Percentiles rank a stretch among this genome's conserved stretches.
Evolutionary conservation across 64 coral and sea anemone species (phyloP).

Genomic region (Hydrozoanthus tunicans): DNA sequence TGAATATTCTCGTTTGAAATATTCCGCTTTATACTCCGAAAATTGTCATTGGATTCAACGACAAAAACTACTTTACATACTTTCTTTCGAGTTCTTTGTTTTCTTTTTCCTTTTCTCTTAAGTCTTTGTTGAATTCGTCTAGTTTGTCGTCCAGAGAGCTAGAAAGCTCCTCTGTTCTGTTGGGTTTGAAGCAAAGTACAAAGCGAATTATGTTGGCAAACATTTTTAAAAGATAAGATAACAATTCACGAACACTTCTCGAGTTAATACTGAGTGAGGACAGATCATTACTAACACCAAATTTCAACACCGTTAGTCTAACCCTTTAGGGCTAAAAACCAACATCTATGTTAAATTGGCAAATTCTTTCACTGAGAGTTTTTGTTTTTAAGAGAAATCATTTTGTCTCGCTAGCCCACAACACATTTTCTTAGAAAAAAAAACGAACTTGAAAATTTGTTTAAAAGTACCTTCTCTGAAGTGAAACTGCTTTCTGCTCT

Average conservation of each 20-base stretch:
- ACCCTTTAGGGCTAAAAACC: too few relatives aligned
- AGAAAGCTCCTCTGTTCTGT: slow-evolving; percentile 77
- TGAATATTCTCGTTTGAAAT: neutral
- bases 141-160: slow-evolving; percentile 63
- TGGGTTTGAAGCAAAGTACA: neutral
- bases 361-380: too few relatives aligned
- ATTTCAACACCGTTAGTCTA: too few relatives aligned
- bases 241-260: neutral
- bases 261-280: too few relatives aligned
- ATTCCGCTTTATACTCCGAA: neutral
- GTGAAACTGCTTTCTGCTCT: slow-evolving; percentile 79
- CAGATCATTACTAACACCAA: too few relatives aligned
- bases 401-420: too few relatives aligned
- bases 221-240: neutral
- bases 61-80: slow-evolving; percentile 25
- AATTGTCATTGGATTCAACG: too few relatives aligned
- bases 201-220: neutral
- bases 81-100: slow-evolving; percentile 80
- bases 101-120: slow-evolving; percentile 89
- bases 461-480: slow-evolving; percentile 69
- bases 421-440: too few relatives aligned
- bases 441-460: too few relatives aligned
- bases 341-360: too few relatives aligned
- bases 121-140: slow-evolving; percentile 62
- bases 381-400: too few relatives aligned